Percentiles rank a stretch among this genome's conserved stretches.
phyloP scores from a whole-genome alignment of 2,113 vertebrate genomes.

The Leucopsar rothschildi region DNA sequence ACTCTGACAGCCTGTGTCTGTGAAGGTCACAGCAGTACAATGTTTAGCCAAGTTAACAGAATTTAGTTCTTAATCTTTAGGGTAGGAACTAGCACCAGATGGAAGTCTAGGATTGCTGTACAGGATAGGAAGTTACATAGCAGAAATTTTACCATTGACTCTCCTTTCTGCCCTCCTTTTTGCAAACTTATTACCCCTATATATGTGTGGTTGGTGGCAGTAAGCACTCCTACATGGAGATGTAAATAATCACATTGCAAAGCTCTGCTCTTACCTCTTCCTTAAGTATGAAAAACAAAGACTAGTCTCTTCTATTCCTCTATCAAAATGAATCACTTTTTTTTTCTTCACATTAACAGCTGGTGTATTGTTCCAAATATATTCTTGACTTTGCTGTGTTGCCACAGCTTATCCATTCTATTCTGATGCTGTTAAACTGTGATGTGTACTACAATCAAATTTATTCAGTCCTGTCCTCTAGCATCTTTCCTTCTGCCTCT shows the following conservation, averaged over 20 bases:
- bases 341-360: not conserved
- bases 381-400: not conserved
- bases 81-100: not conserved
- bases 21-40: not conserved
- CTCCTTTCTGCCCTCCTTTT: not conserved
- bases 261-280: not conserved
- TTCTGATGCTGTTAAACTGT: not conserved
- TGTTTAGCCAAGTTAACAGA: not conserved
- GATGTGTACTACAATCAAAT: not conserved
- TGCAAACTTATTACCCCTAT: not conserved
- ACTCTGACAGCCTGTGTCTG: not conserved
- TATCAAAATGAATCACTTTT: not conserved
- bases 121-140: not conserved
- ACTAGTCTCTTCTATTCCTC: not conserved
- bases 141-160: not conserved
- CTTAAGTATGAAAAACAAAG: not conserved
- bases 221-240: not conserved
- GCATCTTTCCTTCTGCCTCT: not conserved
- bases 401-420: not conserved
- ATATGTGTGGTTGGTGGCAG: not conserved
- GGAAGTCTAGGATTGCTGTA: not conserved
- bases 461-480: not conserved
- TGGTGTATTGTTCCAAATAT: not conserved
- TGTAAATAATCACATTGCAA: not conserved
- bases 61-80: not conserved